Base-by-base conservation (phyloP, 1,140 invertebrate genomes). In the Antheraea pernyi region DNA sequence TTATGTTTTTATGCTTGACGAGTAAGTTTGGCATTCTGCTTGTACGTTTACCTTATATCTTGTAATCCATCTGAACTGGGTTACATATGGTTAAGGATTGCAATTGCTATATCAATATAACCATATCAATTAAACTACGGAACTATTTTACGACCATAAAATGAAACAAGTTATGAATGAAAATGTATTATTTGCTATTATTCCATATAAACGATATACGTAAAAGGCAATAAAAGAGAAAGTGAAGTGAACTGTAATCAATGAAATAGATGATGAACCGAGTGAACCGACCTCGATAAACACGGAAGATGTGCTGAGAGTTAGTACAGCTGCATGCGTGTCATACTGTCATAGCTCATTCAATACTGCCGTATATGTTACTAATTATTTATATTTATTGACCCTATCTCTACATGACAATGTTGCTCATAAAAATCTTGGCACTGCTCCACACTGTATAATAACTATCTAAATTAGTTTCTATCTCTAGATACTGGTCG, bases 201-300 rank as follows among this genome's bases (percentile, higher is more conserved):
- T 11, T 18, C 19, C 39, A 5, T 19, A 18, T 11, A 53, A 13
- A 53, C 11, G 0, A 5, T 53, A 53, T 13, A 19, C 64, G 62
- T 36, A 30, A 53, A 61, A 11, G 64, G 39, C 19, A 18, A 53
- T 65, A 65, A 48, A 42, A 65, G 64, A 46, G 64, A 65, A 37
- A 64, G 64, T 19, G 36, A 65, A 65, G 39, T 65, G 64, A 18
- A 65, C 18, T 42, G 64, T 22, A 65, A 65, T 65, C 64, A 65
- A 65, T 81, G 74, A 74, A 78, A 68, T 78, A 71, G 70, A 48
- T 72, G 77, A 76, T 85, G 83, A 85, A 82, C 80, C 71, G 69
- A 65, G 63, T 80, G 81, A 84, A 84, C 81, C 75, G 84, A 75
- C 85, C 85, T 83, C 82, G 79, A 81, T 88, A 83, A 78, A 84